Base-by-base conservation (phyloP, 2,113 vertebrate genomes). In the Scatophagus argus region DNA sequence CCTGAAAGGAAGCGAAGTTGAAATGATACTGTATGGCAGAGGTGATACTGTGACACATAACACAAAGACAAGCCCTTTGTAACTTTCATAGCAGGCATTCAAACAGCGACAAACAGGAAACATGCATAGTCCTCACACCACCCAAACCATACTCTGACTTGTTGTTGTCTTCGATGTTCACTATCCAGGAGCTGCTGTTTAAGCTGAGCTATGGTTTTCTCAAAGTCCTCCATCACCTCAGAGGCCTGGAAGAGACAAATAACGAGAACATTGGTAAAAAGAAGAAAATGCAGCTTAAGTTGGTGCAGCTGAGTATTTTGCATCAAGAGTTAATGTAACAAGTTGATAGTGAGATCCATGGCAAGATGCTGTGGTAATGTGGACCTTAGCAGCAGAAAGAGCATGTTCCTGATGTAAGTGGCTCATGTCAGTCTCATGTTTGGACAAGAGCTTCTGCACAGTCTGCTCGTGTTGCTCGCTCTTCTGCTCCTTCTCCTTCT, bases 371-470 rank as follows among this genome's bases (percentile, higher is more conserved):
- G 43, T 11, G 58, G 34, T 66, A 25, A 29, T 25, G 27, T 29
- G 54, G 71, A 98, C 98, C 97, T 99, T 96, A 59, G 95, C 92
- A 64, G 95, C 88, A 64, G 96, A 95, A 31, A 96, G 83, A 9
- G 92, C 90, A 12, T 96, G 95, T 34, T 99, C 96, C 88, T 96
- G 94, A 62, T 96, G 95, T 54, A 96, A 86, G 83, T 95, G 90
- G 87, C 79, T 94, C 43, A 96, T 41, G 71, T 98, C 96, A 0
- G 90, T 87, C 51, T 97, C 94, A 2, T 93, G 92, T 84, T 96
- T 96, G 85, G 82, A 90, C 77, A 94, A 94, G 39, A 97, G 93
- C 7, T 94, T 93, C 65, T 95, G 93, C 51, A 96, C 38, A 0
- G 79, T 92, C 64, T 96, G 82, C 65, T 96, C 93, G 43, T 95